Evolutionary conservation across 2,888 invertebrate species (phyloP), one percentile per base, ranked within the genome.

Genomic region (Lepetodrilus schrolli): DNA sequence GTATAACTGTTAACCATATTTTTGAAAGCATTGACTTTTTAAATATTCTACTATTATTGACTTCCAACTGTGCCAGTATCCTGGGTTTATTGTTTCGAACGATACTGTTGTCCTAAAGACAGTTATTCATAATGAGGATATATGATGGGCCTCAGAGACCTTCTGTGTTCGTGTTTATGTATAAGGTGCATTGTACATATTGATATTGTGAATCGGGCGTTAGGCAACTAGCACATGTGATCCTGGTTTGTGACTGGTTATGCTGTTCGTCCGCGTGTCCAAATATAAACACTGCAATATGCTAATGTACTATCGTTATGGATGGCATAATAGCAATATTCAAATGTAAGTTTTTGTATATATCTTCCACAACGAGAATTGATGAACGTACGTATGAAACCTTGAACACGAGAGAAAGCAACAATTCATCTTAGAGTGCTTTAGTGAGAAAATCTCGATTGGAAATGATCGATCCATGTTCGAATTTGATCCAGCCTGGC

Each of bases 281-380:
- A 30, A 58, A 30, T 34, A 21, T 48, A 17, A 48, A 48, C 17
- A 20, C 48, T 17, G 21, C 48, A 48, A 48, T n/a, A n/a, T n/a
- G 48, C 20, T 21, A 48, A 21, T 48, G 20, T 21, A 20, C 10
- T 21, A 17, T 10, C 34, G 58, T 58, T 26, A 58, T 58, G 58
- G 30, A 58, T 30, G 58, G 17, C 34, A 17, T 58, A 58, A 58
- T 26, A 34, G 58, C 58, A 58, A 58, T 58, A 58, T 58, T 30
- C 58, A 30, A 58, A 58, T 58, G 58, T 58, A 58, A 58, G 26
- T 58, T 58, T 58, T 23, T 23, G 17, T 26, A 23, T 23, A 26
- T 26, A 13, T 58, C 34, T 58, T 58, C 30, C 58, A 58, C 58
- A 58, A 58, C 58, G 58, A 58, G 58, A 58, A 58, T n/a, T 26